Conservation (phyloP, 2,113 vertebrate genomes). For the Notarius lentiginosus region DNA sequence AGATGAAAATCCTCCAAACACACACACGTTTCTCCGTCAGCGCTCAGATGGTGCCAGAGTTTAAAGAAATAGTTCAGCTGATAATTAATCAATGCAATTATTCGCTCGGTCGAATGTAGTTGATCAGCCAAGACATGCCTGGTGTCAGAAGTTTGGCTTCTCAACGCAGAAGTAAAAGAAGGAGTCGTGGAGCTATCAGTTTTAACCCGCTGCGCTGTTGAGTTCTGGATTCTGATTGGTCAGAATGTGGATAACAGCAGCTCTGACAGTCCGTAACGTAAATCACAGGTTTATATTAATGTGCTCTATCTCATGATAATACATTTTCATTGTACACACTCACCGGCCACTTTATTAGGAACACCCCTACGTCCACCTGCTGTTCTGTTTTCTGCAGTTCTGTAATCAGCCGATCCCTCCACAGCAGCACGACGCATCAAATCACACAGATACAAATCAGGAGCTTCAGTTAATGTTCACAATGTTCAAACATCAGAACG, state of each 20-base stretch:
- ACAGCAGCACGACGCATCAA: no score
- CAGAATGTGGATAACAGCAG: neutral
- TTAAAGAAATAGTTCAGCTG: neutral
- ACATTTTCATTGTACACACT: no score
- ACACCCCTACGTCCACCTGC: no score
- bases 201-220: neutral
- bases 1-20: slow-evolving; percentile 49
- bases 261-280: neutral
- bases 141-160: neutral
- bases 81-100: slow-evolving; percentile 2
- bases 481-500: no score
- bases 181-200: neutral
- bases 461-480: no score
- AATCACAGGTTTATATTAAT: neutral
- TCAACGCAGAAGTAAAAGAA: neutral
- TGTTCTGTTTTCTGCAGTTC: no score
- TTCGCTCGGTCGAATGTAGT: neutral
- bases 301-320: neutral
- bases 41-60: neutral
- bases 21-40: neutral
- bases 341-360: no score
- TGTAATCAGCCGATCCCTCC: no score
- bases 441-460: no score
- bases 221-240: neutral
- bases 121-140: neutral